Evolutionary conservation across 2,113 vertebrate species (phyloP), one percentile per base, ranked within the genome.

Genomic region (Parus major): DNA sequence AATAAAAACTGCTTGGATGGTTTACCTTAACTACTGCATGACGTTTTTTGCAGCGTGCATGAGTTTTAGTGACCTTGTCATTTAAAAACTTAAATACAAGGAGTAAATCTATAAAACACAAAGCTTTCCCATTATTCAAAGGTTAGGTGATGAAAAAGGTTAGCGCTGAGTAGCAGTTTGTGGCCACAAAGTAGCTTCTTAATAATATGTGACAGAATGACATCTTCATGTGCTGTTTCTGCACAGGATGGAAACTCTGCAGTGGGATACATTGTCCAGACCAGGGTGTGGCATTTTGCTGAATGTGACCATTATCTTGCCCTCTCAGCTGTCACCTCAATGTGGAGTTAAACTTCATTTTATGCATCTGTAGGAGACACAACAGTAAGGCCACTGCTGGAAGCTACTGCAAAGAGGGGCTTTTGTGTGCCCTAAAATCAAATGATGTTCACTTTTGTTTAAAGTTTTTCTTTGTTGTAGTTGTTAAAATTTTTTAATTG

Each of bases 11-110:
- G 99, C 99, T 99, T 99, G 99, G 98, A 99, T 99, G 99, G 99
- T 99, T 99, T 99, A 99, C 99, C 99, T 98, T 99, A 99, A 99
- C 98, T 99, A 99, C 99, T 99, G 99, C 99, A 99, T 99, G 99
- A 99, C 90, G 96, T 99, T 99, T 98, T 99, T 99, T 99, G 98
- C 99, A 98, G 99, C 98, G 98, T 99, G 99, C 99, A 99, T 99
- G 99, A 99, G 97, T 98, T 99, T 98, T 98, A 99, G 99, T 99
- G 98, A 98, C 99, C 97, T 98, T 98, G 98, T 99, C 98, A 98
- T 99, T 98, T 98, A 98, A 98, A 98, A 97, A 94, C 85, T 96
- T 97, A 98, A 98, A 97, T 98, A 98, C 98, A 97, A 98, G 97
- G 96, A 98, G 96, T 97, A 97, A 98, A 98, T 97, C 97, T 98